These are phyloP conservation scores for Drosophila prostipennis DNA, from an alignment of 2,888 invertebrate species.

Conservation along the genomic window DNA sequence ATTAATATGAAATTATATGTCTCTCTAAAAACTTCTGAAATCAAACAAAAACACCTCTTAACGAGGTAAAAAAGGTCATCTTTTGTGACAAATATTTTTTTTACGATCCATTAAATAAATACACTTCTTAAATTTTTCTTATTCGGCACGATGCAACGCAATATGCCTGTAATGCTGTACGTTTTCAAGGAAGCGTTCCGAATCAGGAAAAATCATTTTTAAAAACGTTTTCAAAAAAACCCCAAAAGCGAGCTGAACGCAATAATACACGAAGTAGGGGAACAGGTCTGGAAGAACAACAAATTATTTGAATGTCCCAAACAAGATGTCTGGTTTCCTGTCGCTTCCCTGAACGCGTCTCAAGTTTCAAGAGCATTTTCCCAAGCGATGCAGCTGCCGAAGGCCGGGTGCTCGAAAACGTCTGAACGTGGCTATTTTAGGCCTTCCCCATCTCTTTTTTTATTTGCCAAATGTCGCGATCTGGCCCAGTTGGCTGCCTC, in stretches of 20 bases:
- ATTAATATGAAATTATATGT: no score
- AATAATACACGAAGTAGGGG: slow-evolving; percentile 33
- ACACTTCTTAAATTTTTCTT: no score
- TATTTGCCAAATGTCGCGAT: slow-evolving; percentile 20
- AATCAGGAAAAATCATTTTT: no score
- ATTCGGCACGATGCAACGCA: no score
- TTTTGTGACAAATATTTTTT: no score
- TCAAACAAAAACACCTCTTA: no score
- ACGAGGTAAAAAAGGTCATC: no score
- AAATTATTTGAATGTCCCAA: slow-evolving; percentile 18
- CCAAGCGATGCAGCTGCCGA: slow-evolving; percentile 59
- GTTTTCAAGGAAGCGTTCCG: no score
- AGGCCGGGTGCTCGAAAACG: slow-evolving; percentile 33
- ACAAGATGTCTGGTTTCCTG: slow-evolving; percentile 50
- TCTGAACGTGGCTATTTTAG: slow-evolving; percentile 59
- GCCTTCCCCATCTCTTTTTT: slow-evolving; percentile 20
- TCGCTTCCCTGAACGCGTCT: slow-evolving; percentile 36
- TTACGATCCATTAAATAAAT: no score
- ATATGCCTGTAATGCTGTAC: no score
- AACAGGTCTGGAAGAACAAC: slow-evolving; percentile 28
- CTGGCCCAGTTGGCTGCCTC: slow-evolving; percentile 35
- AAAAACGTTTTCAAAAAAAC: slow-evolving; percentile 47
- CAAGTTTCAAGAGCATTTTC: slow-evolving; percentile 68
- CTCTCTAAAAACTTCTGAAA: no score
- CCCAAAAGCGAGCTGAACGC: slow-evolving; percentile 12